Evolutionary conservation across 2,113 vertebrate genomes (phyloP).

Genomic region (Syngnathus floridae): DNA sequence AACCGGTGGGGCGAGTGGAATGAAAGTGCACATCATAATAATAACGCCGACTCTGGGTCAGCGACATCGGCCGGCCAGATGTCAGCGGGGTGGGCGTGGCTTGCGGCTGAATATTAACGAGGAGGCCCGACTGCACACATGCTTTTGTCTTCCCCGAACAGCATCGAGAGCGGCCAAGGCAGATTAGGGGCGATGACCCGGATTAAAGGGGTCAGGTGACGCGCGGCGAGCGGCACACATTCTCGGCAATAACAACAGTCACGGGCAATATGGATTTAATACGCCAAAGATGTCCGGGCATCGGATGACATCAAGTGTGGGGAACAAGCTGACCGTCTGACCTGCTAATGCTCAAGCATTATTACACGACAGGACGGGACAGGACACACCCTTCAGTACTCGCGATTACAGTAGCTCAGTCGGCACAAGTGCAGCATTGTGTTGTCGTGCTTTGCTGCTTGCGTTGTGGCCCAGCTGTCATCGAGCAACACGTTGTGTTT

Average conservation of each 20-base stretch:
- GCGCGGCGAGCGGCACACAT: neutral
- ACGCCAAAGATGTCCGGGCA: no score
- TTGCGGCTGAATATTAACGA: constrained; percentile 49
- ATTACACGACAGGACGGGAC: no score
- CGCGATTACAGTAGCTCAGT: no score
- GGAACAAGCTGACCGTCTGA: neutral
- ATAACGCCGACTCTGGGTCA: constrained; percentile 22
- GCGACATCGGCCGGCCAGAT: constrained; percentile 45
- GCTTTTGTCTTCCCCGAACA: constrained; percentile 37
- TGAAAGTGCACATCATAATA: constrained; percentile 15
- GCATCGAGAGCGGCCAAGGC: constrained; percentile 23
- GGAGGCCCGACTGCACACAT: constrained; percentile 24
- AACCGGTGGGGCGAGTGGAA: neutral
- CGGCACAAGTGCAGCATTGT: neutral
- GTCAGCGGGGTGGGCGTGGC: constrained; percentile 42
- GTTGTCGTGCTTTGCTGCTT: neutral
- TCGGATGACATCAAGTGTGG: neutral
- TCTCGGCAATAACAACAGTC: neutral
- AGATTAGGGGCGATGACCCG: constrained; percentile 57
- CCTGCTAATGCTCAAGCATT: no score
- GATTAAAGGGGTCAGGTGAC: constrained; percentile 48
- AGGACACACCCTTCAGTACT: no score
- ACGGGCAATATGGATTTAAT: no score
- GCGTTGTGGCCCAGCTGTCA: neutral
- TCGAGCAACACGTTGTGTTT: constrained; percentile 2